phyloP scores from a whole-genome alignment of 1,140 invertebrate genomes.

The Drosophila guanche region DNA sequence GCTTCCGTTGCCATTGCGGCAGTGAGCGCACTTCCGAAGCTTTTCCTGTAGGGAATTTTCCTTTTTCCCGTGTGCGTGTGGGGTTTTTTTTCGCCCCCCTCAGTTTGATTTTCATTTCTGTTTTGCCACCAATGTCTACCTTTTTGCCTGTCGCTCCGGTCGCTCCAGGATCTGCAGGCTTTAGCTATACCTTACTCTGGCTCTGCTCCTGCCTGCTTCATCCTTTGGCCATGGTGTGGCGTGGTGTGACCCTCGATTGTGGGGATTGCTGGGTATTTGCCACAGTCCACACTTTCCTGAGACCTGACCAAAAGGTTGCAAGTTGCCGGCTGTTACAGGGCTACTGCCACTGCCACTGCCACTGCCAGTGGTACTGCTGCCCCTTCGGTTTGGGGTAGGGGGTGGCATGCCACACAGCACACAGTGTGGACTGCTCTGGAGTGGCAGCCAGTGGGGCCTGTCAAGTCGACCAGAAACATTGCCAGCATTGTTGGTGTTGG shows the following conservation, averaged over 20 bases:
- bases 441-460: conserved; percentile 50
- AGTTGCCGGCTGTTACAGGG: conserved; percentile 56
- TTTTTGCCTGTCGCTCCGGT: conserved; percentile 30
- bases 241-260: neutral
- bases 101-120: conserved; percentile 76
- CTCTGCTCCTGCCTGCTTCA: too few species aligned
- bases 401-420: too few species aligned
- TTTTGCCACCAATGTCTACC: conserved; percentile 78
- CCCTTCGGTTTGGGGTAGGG: neutral
- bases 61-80: conserved; percentile 32
- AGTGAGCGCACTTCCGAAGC: conserved; percentile 77
- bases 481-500: conserved; percentile 43
- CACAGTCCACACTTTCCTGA: conserved; percentile 31
- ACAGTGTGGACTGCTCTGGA: conserved; percentile 9
- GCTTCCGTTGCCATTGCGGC: conserved; percentile 63
- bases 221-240: conserved; percentile 2
- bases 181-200: neutral
- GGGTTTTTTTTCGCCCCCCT: conserved; percentile 18
- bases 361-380: conserved; percentile 15
- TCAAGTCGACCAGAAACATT: conserved; percentile 73
- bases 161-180: too few species aligned
- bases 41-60: conserved; percentile 61
- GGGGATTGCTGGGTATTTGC: conserved; percentile 24
- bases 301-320: conserved; percentile 55
- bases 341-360: conserved; percentile 32